Evolutionary conservation across 1,140 invertebrate species (phyloP).

Genomic region (Leptinotarsa defecta): DNA sequence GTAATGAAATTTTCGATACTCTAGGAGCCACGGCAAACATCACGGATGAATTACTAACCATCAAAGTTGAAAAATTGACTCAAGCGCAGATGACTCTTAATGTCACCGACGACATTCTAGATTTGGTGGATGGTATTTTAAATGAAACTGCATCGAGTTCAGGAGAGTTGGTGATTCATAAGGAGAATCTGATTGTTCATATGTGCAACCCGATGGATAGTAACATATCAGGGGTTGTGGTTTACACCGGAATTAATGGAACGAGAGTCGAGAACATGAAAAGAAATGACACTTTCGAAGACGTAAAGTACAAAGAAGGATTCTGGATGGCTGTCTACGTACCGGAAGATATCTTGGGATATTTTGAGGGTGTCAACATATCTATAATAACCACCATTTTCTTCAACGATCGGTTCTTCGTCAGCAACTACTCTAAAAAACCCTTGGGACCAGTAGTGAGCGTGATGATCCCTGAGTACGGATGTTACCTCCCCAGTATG

Average conservation of each 20-base stretch:
- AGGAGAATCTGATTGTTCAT: constrained; percentile 57
- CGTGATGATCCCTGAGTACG: constrained; percentile 61
- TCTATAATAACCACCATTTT: constrained; percentile 59
- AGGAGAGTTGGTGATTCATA: constrained; percentile 26
- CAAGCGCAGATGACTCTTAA: constrained; percentile 37
- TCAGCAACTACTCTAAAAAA: constrained; percentile 50
- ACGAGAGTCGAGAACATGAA: constrained; percentile 55
- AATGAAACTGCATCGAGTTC: neutral
- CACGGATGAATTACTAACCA: constrained; percentile 30
- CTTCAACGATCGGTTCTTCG: constrained; percentile 62
- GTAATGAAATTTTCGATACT: constrained; percentile 1
- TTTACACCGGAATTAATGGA: constrained; percentile 46
- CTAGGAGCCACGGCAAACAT: constrained; percentile 29
- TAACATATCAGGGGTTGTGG: constrained; percentile 64
- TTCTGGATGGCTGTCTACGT: constrained; percentile 62
- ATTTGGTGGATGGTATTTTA: constrained; percentile 17
- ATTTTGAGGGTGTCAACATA: constrained; percentile 25
- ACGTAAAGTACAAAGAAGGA: constrained; percentile 55
- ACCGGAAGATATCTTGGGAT: constrained; percentile 48
- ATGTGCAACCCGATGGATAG: constrained; percentile 59
- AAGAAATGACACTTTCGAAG: constrained; percentile 56
- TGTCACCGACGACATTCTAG: constrained; percentile 36
- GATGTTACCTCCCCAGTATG: constrained; percentile 57
- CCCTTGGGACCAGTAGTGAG: constrained; percentile 59
- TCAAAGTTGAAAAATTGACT: constrained; percentile 21